phyloP scores from a whole-genome alignment of 2,113 vertebrate genomes.

The Phalacrocorax pelagicus region DNA sequence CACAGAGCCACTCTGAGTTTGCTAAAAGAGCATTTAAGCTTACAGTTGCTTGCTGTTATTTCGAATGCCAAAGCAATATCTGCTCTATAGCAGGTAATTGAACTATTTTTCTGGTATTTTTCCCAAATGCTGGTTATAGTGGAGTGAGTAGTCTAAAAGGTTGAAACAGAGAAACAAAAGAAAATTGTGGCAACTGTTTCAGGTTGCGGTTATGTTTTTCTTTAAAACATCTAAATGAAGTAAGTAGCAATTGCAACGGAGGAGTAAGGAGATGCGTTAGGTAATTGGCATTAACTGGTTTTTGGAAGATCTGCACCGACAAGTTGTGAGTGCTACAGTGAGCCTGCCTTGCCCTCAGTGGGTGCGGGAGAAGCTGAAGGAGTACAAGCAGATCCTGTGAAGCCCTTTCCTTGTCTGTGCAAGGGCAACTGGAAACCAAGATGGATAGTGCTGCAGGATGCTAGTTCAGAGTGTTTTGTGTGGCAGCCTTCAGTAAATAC shows the following conservation, averaged over 20 bases:
- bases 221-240: not conserved
- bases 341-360: not conserved
- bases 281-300: not conserved
- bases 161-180: not conserved
- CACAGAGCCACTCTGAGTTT: not conserved
- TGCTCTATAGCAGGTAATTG: not conserved
- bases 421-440: not conserved
- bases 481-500: not conserved
- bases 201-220: not conserved
- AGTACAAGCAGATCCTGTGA: not conserved
- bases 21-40: not conserved
- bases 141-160: not conserved
- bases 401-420: not conserved
- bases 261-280: not conserved
- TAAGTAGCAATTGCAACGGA: not conserved
- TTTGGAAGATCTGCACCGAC: not conserved
- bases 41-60: fast-evolving
- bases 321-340: fast-evolving
- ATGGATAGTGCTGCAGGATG: not conserved
- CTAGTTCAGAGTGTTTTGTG: not conserved
- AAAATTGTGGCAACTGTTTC: not conserved
- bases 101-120: not conserved
- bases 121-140: not conserved
- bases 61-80: not conserved
- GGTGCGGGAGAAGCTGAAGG: too few relatives aligned